Base-by-base conservation (phyloP, 2,888 invertebrate genomes). In the Cyrtodaria siliqua region DNA sequence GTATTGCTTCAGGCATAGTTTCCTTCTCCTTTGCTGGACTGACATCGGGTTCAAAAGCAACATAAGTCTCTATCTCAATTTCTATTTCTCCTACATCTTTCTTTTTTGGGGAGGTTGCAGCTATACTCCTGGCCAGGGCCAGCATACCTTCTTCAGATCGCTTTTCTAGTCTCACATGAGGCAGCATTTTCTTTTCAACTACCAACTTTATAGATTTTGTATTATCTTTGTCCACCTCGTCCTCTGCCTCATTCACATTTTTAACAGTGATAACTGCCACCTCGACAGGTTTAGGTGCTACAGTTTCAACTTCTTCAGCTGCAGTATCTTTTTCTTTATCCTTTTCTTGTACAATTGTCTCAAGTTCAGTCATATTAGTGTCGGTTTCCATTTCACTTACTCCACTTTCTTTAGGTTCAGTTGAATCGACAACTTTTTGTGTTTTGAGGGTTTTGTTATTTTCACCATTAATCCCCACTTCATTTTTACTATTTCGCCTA, bases 401-500 rank as follows among this genome's bases (percentile, higher is more conserved):
- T 33, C 53, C 53, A 27, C 9, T n/a, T 29, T 33, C 55, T 55
- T 55, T 12, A 27, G 12, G 6, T 33, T 8, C 4, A 33, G 6
- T 8, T 33, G 33, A 33, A 33, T 33, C 33, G 4, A 33, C 33
- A 33, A 4, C 33, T 33, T 33, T 33, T 12, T 33, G 33, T 33
- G 33, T 16, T 55, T 55, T 55, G 18, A 3, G 24, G 18, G 24
- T 14, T 52, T 24, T 52, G 20, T 52, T 52, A 24, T 24, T 52
- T 27, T 2, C 27, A 33, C 4, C 33, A 33, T 33, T 33, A 12
- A 8, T 33, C 12, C 33, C 33, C n/a, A 26, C 26, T 42, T 55
- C 60, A 60, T 50, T 60, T 20, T 52, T 74, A 55, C 74, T 74
- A 20, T 40, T 52, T 47, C 52, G 47, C 14, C 71, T 67, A 12